Percentiles rank a stretch among this genome's conserved stretches.
These are phyloP conservation scores for Apamea anceps DNA, from an alignment of 2,888 invertebrate species.

Conservation along the genomic window DNA sequence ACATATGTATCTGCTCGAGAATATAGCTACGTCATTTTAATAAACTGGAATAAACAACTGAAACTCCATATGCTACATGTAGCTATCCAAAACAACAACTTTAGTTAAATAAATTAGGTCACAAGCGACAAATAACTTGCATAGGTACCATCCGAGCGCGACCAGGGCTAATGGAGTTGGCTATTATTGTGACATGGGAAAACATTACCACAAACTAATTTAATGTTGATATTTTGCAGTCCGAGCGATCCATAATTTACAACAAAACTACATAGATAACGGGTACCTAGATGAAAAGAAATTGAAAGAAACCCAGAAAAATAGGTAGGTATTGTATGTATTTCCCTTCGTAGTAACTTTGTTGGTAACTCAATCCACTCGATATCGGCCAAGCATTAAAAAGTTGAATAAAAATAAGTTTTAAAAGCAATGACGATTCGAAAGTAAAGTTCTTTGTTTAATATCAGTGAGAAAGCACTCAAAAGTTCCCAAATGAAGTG, in stretches of 20 bases:
- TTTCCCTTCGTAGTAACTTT: constrained; percentile 23
- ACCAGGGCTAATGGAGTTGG: constrained; percentile 55
- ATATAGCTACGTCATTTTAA: background rate
- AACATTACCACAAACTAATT: constrained; percentile 34
- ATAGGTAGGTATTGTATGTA: constrained; percentile 7
- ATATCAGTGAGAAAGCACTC: constrained; percentile 56
- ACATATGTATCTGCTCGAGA: no score
- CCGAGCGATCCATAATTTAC: background rate
- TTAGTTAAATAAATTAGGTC: constrained; percentile 58
- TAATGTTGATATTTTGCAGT: constrained; percentile 6
- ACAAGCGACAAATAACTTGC: constrained; percentile 57
- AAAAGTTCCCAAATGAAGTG: constrained; percentile 55
- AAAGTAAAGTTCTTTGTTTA: constrained; percentile 56
- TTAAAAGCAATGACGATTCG: constrained; percentile 53
- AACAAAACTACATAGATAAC: background rate
- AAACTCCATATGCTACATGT: constrained; percentile 24
- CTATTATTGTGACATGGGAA: constrained; percentile 47
- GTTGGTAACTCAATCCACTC: constrained; percentile 18
- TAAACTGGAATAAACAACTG: constrained; percentile 11
- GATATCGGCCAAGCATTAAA: constrained; percentile 34
- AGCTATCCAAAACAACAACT: constrained; percentile 29
- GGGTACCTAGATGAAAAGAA: background rate
- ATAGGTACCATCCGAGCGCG: constrained; percentile 39
- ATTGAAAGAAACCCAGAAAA: background rate
- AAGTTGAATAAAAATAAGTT: constrained; percentile 51